Conservation (phyloP, 2,113 vertebrate genomes). For the Sapajus apella region DNA sequence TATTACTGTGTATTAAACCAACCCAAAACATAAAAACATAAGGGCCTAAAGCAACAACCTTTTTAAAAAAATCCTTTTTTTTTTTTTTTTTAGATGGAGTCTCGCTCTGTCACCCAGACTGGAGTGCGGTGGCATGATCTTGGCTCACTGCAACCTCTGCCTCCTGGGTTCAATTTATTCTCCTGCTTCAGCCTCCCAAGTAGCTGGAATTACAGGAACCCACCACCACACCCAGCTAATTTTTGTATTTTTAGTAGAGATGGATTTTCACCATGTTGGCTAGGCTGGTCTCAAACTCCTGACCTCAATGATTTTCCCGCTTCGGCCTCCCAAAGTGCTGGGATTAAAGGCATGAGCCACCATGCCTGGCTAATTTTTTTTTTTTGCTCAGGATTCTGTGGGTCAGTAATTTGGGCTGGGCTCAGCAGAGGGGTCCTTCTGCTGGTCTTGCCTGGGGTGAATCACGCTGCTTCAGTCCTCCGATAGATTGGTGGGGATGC, state of each 20-base stretch:
- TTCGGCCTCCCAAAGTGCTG: no score
- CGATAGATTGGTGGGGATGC: not conserved
- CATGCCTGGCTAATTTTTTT: not conserved
- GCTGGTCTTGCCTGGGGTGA: not conserved
- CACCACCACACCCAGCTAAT: not conserved
- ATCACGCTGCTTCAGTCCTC: not conserved
- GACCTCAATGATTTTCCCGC: no score
- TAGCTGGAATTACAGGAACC: not conserved
- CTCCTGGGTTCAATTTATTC: not conserved
- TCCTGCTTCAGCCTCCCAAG: not conserved
- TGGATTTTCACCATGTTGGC: no score
- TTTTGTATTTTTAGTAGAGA: not conserved
- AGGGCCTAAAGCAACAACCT: not conserved
- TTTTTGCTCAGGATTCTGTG: not conserved
- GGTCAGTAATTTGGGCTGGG: not conserved
- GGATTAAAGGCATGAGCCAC: no score
- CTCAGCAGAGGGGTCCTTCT: not conserved
- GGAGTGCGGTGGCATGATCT: no score
- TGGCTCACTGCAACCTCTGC: no score
- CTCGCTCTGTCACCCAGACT: not conserved
- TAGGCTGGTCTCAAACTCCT: no score
- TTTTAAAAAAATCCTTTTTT: not conserved
- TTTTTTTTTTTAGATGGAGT: not conserved
- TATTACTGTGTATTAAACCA: not conserved
- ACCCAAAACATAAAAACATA: not conserved